Base-by-base conservation (phyloP, 2,888 invertebrate species). In the Phasia obesa region DNA sequence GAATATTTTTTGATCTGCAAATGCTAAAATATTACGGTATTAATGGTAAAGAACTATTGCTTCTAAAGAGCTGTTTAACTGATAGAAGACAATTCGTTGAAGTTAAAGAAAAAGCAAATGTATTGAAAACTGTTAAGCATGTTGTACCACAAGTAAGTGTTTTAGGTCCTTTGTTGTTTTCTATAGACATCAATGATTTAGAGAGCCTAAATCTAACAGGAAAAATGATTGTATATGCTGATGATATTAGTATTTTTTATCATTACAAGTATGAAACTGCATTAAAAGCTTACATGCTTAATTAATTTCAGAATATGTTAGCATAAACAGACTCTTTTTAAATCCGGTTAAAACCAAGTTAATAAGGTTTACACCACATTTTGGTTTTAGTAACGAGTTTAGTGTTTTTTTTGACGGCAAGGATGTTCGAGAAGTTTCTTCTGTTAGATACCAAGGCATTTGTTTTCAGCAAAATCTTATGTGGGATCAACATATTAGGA, bases 41-140 rank as follows among this genome's bases (percentile, higher is more conserved):
- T 35, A 4, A 35, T 35, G 7, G 11, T 4, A 35, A 35, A 4
- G 27, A 3, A 27, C 27, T 27, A 4, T 27, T 27, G 27, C 27
- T 27, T 27, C 6, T 27, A 27, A 27, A 6, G 27, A 27, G 27
- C 27, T 35, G 7, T 35, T 35, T 35, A 9, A 9, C 35, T 35
- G 35, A 11, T 55, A 23, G 44, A n/a, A 42, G 25, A 13, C 69
- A 69, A n/a, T 51, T 51, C 17, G 65, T 65, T 7, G 21, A 51
- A 9, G 15, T 65, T 49, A 21, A 51, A 4, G 17, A 51, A 7
- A 27, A 9, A 51, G 17, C 44, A 44, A 44, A n/a, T 44, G n/a
- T 2, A n/a, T 44, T 44, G 17, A 17, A 2, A 4, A n/a, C 17
- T 44, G 44, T 44, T 35, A 7, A 35, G 7, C 11, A 35, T 35